Evolutionary conservation across 2,888 invertebrate genomes (phyloP), one percentile per base, ranked within the genome.

Genomic region (Andrena bucephala): DNA sequence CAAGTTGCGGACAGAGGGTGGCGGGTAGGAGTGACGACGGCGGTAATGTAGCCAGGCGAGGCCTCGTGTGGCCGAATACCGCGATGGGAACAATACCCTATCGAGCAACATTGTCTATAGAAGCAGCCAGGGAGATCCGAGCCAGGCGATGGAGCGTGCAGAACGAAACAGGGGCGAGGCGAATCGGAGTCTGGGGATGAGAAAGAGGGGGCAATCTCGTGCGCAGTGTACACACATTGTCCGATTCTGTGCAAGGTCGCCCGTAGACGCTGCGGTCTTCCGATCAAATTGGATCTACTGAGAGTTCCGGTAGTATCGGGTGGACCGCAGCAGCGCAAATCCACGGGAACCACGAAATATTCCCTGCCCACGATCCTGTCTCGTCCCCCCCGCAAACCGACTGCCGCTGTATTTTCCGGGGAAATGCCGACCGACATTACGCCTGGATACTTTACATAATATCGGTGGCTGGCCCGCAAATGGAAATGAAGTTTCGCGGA

Each of bases 241-340:
- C 81, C 85, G 84, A 80, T 80, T 84, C 84, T 84, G 82, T 77
- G 82, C 83, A 81, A 86, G 86, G 85, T 78, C 81, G 83, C 60
- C 69, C 85, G 82, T 85, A 86, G 87, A 89, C 85, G 88, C 83
- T 90, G 91, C 79, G 90, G 91, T 90, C 88, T 87, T 89, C 89
- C 90, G 90, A 92, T 93, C 91, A 91, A 93, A 93, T 93, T 93
- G 92, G 90, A 92, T 92, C 91, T 89, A 86, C 90, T 89, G 88
- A 89, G 91, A 89, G 90, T 90, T 84, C 81, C 85, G 87, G 57
- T 57, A 87, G 87, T 90, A 91, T 89, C 86, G 86, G 87, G 85
- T 83, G 85, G 81, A 85, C 86, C 89, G 87, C 88, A 90, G 88
- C 87, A 81, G 86, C 81, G 89, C 90, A 88, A 89, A 89, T 89